Evolutionary conservation across 2,113 vertebrate species (phyloP).

Genomic region (Merops nubicus): DNA sequence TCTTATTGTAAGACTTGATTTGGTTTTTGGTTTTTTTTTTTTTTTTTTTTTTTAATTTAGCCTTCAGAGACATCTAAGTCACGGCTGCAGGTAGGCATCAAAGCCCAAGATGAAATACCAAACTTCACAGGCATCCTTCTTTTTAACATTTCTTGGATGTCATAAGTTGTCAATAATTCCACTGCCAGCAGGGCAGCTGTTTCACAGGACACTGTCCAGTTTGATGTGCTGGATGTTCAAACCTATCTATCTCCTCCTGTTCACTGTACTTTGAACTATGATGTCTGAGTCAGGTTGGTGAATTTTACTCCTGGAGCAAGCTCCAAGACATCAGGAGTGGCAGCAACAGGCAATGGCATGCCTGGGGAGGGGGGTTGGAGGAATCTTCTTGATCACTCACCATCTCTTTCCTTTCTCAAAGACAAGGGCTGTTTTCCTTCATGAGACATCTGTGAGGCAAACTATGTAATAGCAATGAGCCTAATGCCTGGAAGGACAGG

Average conservation of each 20-base stretch:
- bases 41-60: background rate
- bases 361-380: background rate
- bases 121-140: background rate
- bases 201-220: background rate
- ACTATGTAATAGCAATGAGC: background rate
- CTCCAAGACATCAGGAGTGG: background rate
- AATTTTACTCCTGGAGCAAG: background rate
- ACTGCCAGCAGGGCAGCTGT: background rate
- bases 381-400: background rate
- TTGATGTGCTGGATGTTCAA: background rate
- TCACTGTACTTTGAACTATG: background rate
- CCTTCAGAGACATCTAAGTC: background rate
- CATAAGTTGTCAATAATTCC: background rate
- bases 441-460: background rate
- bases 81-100: background rate
- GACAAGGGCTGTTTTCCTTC: background rate
- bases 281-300: background rate
- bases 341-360: background rate
- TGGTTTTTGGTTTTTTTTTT: background rate
- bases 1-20: background rate
- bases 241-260: background rate
- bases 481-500: background rate
- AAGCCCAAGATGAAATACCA: background rate
- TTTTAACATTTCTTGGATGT: background rate
- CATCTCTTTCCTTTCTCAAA: background rate